These are phyloP conservation scores for Melanerpes formicivorus DNA, from an alignment of 2,113 vertebrate genomes.

Conservation along the genomic window DNA sequence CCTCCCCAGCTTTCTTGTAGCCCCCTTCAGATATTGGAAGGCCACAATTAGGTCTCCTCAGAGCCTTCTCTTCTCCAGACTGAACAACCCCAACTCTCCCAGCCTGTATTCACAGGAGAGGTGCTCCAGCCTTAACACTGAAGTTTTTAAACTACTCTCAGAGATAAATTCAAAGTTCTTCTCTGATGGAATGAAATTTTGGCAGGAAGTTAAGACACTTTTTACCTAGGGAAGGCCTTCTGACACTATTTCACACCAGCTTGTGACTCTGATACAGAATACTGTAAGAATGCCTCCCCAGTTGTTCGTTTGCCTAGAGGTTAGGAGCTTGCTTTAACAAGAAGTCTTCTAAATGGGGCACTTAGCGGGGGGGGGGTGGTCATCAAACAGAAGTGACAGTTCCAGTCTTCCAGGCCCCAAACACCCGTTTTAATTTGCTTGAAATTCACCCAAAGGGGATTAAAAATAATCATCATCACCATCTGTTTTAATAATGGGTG, in stretches of 20 bases:
- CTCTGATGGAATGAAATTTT: not conserved
- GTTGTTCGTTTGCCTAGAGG: not conserved
- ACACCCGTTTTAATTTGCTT: not conserved
- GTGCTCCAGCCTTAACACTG: not conserved
- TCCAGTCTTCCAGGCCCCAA: not conserved
- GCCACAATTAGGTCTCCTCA: too few relatives aligned
- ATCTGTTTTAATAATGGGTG: not conserved
- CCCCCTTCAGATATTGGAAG: too few relatives aligned
- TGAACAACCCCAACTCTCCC: too few relatives aligned
- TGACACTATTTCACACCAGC: not conserved
- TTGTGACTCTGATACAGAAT: not conserved
- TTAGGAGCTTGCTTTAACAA: not conserved
- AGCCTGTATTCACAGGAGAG: too few relatives aligned
- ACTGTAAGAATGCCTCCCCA: not conserved
- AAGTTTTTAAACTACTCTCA: not conserved
- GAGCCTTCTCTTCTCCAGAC: too few relatives aligned
- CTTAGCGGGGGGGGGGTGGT: not conserved
- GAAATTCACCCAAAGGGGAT: not conserved
- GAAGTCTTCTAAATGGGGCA: not conserved
- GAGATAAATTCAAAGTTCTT: not conserved
- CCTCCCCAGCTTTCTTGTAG: too few relatives aligned
- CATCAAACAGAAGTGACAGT: not conserved
- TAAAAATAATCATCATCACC: too few relatives aligned
- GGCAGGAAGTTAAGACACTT: constrained; percentile 10
- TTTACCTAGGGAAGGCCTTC: not conserved